A percentile compares a stretch with the other conserved stretches of the same genome.
Conservation (phyloP, 2,888 invertebrate species). For the Drosophila vallismaia region DNA sequence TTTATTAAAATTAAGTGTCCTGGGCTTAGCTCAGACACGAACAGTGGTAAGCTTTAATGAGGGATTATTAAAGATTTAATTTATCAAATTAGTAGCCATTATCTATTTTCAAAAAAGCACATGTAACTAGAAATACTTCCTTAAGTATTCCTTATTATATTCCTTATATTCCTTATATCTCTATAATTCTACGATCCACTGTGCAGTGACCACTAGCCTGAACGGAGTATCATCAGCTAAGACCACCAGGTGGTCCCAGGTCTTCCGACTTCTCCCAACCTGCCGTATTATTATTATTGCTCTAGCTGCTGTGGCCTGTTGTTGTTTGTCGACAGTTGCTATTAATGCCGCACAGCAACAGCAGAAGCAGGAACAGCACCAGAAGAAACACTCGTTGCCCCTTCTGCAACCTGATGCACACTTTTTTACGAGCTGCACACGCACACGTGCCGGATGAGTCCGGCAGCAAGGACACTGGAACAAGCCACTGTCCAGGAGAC, state of each 20-base stretch:
- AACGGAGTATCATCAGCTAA: conserved; percentile 20
- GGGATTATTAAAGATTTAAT: background rate
- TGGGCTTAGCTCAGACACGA: conserved; percentile 38
- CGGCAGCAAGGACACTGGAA: background rate
- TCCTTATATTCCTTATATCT: too few species aligned
- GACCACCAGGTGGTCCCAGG: conserved; percentile 64
- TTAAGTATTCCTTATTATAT: too few species aligned
- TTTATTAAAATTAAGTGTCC: conserved; percentile 75
- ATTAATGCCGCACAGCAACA: conserved; percentile 66
- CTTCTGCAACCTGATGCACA: conserved; percentile 73
- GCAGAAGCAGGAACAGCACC: conserved; percentile 2
- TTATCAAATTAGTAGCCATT: background rate
- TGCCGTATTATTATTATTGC: conserved; percentile 37
- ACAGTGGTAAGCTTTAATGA: conserved; percentile 21
- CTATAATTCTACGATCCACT: conserved; percentile 27
- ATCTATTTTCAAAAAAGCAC: too few species aligned
- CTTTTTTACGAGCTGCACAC: conserved; percentile 72
- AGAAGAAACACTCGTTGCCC: conserved; percentile 1
- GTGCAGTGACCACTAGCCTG: conserved; percentile 35
- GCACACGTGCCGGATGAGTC: conserved; percentile 66
- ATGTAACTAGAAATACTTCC: too few species aligned
- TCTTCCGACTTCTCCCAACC: background rate
- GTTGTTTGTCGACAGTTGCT: conserved; percentile 75
- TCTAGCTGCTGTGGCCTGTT: conserved; percentile 32
- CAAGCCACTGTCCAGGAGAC: conserved; percentile 28